Conservation (phyloP, 2,888 invertebrate genomes). For the Dinocampus coccinellae region DNA sequence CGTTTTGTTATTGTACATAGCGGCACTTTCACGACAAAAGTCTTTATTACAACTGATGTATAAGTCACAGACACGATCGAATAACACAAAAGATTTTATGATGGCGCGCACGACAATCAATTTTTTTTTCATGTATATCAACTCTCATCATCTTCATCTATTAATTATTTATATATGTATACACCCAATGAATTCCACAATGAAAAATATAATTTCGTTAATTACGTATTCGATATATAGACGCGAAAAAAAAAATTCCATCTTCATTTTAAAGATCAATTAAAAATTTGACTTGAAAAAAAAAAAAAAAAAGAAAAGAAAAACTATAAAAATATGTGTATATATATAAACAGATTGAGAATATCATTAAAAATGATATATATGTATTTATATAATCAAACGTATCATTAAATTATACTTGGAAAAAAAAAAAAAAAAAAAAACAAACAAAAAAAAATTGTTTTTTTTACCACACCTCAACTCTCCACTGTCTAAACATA, state of each 20-base stretch:
- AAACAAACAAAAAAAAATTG: neutral
- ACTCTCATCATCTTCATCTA: neutral
- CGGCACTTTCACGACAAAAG: conserved; percentile 10
- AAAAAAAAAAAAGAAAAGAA: no score
- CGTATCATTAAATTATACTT: no score
- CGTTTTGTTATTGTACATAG: neutral
- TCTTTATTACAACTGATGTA: neutral
- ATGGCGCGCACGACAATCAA: neutral
- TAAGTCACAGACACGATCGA: neutral
- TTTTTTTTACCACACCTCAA: neutral
- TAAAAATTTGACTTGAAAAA: neutral
- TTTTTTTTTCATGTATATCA: neutral
- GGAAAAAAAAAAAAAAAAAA: no score
- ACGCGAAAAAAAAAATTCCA: neutral
- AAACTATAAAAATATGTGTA: neutral
- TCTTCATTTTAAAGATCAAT: neutral
- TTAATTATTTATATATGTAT: neutral
- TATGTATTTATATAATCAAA: no score
- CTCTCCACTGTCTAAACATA: neutral
- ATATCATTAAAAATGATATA: no score
- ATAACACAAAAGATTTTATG: neutral
- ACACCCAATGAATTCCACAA: neutral
- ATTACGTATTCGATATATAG: neutral
- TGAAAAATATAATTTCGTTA: neutral
- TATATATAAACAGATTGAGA: neutral